Conservation (phyloP, 2,888 invertebrate species). For the Ceriagrion tenellum region DNA sequence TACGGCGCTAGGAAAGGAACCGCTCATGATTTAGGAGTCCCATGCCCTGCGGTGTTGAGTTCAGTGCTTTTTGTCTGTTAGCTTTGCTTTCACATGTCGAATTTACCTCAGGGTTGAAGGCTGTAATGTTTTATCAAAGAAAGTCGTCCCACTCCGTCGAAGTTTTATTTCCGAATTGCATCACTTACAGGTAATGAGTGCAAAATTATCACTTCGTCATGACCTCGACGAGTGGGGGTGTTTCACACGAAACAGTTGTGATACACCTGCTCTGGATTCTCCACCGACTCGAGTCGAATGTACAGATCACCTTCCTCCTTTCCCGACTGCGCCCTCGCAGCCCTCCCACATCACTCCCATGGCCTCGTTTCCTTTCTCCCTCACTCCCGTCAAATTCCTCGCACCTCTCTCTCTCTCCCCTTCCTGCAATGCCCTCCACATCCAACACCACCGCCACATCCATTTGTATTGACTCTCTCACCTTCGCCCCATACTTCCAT, state of each 20-base stretch:
- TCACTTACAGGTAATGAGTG: not conserved
- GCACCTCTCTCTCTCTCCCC: too few species aligned
- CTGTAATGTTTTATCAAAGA: too few species aligned
- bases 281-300: not conserved
- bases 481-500: not conserved
- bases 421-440: not conserved
- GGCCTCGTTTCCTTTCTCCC: slow-evolving; percentile 19
- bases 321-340: not conserved
- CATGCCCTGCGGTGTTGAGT: too few species aligned
- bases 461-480: slow-evolving; percentile 1
- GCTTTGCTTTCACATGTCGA: too few species aligned
- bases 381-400: not conserved
- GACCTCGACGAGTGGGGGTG: not conserved
- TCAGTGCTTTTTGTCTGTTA: too few species aligned
- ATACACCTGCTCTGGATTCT: slow-evolving; percentile 2
- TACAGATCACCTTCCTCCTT: not conserved
- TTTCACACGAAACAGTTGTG: not conserved
- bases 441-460: slow-evolving; percentile 3
- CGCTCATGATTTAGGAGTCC: too few species aligned
- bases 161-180: not conserved
- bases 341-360: not conserved
- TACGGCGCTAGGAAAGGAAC: too few species aligned
- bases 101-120: too few species aligned
- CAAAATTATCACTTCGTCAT: not conserved
- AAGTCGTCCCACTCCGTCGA: too few species aligned